These are phyloP conservation scores for Ectemnius continuus DNA, from an alignment of 2,888 invertebrate species.

Conservation along the genomic window DNA sequence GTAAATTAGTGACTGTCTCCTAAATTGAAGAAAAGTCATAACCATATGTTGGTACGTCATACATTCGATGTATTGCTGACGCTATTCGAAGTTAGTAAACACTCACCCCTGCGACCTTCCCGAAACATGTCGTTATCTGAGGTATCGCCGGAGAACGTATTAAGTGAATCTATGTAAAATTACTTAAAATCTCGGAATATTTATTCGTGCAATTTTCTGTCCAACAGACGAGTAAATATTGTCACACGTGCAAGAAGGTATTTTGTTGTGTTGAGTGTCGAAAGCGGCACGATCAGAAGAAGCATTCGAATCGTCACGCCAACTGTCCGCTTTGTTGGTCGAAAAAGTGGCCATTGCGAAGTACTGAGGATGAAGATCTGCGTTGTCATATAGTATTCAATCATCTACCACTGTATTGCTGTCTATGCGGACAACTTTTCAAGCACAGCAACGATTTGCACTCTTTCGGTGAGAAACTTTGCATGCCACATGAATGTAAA, in stretches of 20 bases:
- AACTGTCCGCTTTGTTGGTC: conserved; percentile 67
- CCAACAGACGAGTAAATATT: conserved; percentile 59
- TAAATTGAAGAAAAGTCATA: too few species aligned
- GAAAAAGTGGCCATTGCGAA: conserved; percentile 59
- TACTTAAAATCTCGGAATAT: neutral
- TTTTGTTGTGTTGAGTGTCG: conserved; percentile 71
- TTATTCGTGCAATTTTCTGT: conserved; percentile 1
- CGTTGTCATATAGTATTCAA: conserved; percentile 64
- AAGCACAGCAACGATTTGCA: conserved; percentile 59
- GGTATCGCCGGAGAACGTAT: conserved; percentile 41
- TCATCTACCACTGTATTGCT: conserved; percentile 70
- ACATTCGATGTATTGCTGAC: neutral
- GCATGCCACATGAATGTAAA: too few species aligned
- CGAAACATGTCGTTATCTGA: conserved; percentile 32
- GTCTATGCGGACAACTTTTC: conserved; percentile 64
- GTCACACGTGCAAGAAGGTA: conserved; percentile 66
- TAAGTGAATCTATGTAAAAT: neutral
- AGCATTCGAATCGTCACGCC: conserved; percentile 59
- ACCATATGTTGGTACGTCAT: neutral
- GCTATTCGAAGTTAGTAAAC: conserved; percentile 44
- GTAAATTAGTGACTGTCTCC: too few species aligned
- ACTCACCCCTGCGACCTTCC: conserved; percentile 25
- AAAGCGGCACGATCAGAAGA: conserved; percentile 63
- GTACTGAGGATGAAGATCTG: conserved; percentile 58
- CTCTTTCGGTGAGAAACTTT: conserved; percentile 47